Percentiles rank a stretch among this genome's conserved stretches.
Evolutionary conservation across 2,888 invertebrate species (phyloP).

Genomic region (Kryphioiulus occultus): DNA sequence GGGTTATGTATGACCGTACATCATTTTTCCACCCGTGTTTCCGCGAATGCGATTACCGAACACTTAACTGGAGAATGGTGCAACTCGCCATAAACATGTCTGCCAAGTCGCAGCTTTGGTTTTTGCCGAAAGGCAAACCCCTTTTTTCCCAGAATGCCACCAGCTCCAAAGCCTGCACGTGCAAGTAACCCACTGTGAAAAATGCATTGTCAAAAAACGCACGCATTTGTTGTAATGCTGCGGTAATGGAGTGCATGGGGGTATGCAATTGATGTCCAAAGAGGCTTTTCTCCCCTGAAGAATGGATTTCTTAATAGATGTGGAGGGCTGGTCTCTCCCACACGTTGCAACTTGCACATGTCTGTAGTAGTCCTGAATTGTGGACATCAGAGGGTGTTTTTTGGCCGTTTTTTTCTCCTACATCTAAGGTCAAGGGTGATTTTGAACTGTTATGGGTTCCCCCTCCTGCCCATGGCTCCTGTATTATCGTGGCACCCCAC

Average conservation of each 20-base stretch:
- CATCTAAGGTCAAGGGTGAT: constrained; percentile 37
- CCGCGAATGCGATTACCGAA: neutral
- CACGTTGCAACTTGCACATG: constrained; percentile 6
- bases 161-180: neutral
- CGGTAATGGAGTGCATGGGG: neutral
- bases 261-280: constrained; percentile 20
- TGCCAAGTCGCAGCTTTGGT: neutral
- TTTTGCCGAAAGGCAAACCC: neutral
- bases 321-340: neutral
- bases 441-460: constrained; percentile 28
- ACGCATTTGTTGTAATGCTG: constrained; percentile 27
- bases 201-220: constrained; percentile 30
- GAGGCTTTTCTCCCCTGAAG: constrained; percentile 16
- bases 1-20: too few species aligned
- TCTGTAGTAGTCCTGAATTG: neutral
- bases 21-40: too few species aligned
- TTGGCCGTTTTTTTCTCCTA: neutral
- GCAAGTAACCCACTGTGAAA: constrained; percentile 11
- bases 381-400: constrained; percentile 14
- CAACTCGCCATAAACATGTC: neutral
- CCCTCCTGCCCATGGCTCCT: neutral
- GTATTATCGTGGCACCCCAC: neutral
- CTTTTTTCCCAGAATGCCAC: constrained; percentile 16
- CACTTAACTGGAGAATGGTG: neutral
- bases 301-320: constrained; percentile 39